Percentiles rank a stretch among this genome's conserved stretches.
Conservation (phyloP, 2,888 invertebrate genomes). For the Chrysolina oricalcia region DNA sequence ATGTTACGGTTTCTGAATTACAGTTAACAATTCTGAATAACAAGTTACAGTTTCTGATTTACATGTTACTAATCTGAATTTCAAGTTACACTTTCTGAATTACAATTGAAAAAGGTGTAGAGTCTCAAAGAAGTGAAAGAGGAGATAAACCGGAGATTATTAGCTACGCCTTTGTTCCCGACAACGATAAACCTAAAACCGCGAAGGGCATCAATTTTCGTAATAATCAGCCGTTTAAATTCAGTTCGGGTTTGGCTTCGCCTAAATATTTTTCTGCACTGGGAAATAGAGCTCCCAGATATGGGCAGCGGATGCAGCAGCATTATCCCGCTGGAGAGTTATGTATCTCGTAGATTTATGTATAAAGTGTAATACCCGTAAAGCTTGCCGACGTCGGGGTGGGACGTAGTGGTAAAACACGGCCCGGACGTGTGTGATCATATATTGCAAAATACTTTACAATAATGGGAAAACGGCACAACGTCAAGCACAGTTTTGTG, state of each 20-base stretch:
- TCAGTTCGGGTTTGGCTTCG: slow-evolving; percentile 48
- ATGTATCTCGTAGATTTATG: slow-evolving; percentile 72
- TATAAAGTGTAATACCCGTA: slow-evolving; percentile 70
- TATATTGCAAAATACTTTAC: slow-evolving; percentile 35
- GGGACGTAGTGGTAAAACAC: slow-evolving; percentile 65
- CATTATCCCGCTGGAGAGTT: slow-evolving; percentile 70
- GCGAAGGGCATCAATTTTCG: slow-evolving; percentile 8
- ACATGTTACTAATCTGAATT: too few species aligned
- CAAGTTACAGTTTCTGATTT: too few species aligned
- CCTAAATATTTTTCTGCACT: slow-evolving; percentile 28
- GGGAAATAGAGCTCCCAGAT: slow-evolving; percentile 46
- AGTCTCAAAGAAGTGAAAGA: too few species aligned
- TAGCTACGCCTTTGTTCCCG: background rate
- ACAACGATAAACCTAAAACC: background rate
- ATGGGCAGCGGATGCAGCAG: slow-evolving; percentile 62
- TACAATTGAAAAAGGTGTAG: too few species aligned
- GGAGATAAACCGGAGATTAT: too few species aligned
- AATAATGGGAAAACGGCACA: background rate
- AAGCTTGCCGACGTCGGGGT: slow-evolving; percentile 60
- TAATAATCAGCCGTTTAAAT: slow-evolving; percentile 54
- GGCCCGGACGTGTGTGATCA: slow-evolving; percentile 66
- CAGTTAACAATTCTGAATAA: too few species aligned
- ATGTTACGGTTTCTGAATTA: too few species aligned
- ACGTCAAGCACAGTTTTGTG: too few species aligned
- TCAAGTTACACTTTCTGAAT: too few species aligned